These are phyloP conservation scores for Chrysolina haemoptera DNA, from an alignment of 2,888 invertebrate genomes.

Conservation along the genomic window DNA sequence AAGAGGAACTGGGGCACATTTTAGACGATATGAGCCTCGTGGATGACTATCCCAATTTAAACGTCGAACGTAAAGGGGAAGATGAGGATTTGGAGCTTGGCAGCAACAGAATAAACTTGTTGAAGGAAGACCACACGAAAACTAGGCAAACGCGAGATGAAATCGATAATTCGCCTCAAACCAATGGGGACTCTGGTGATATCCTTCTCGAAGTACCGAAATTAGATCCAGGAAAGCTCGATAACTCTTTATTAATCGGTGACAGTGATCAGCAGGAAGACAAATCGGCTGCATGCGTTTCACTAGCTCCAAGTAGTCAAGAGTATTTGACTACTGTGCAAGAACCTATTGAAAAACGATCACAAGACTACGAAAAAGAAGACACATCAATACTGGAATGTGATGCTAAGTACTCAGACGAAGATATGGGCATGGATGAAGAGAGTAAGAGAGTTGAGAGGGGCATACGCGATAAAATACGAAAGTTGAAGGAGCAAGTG, in stretches of 20 bases:
- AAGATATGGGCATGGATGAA: slow-evolving; percentile 25
- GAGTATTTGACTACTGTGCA: slow-evolving; percentile 21
- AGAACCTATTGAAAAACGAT: neutral
- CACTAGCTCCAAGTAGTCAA: neutral
- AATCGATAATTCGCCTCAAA: neutral
- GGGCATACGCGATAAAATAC: slow-evolving; percentile 58
- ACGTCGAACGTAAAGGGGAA: slow-evolving; percentile 50
- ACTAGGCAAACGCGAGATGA: slow-evolving; percentile 29
- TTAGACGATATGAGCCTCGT: slow-evolving; percentile 61
- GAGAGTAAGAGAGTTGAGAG: slow-evolving; percentile 56
- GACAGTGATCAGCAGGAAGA: neutral
- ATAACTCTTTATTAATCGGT: neutral
- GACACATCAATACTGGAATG: neutral
- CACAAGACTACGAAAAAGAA: neutral
- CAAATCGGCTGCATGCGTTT: neutral
- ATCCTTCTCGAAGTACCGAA: neutral
- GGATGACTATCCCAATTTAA: slow-evolving; percentile 51
- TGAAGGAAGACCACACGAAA: slow-evolving; percentile 42
- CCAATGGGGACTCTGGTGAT: neutral
- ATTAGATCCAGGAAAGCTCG: neutral
- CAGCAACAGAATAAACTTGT: slow-evolving; percentile 50
- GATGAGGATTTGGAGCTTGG: slow-evolving; percentile 55
- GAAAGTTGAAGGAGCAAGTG: slow-evolving; percentile 59
- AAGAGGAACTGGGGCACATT: slow-evolving; percentile 55
- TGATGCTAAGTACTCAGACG: neutral